Evolutionary conservation across 2,888 invertebrate genomes (phyloP).

Genomic region (Amblyjoppa fuscipennis): DNA sequence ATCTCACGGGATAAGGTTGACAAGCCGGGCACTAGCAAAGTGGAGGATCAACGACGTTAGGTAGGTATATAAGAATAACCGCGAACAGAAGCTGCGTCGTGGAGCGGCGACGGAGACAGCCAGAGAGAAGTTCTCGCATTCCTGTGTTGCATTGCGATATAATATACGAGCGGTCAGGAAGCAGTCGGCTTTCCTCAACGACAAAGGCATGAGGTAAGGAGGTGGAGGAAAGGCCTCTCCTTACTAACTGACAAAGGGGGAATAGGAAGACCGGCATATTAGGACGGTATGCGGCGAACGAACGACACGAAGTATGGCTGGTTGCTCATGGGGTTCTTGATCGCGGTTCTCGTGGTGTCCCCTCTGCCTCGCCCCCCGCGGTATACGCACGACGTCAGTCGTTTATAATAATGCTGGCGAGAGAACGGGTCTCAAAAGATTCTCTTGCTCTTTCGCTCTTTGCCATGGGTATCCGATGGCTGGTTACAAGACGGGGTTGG

Average conservation of each 20-base stretch:
- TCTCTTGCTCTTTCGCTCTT: constrained; percentile 44
- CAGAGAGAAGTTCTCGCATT: constrained; percentile 71
- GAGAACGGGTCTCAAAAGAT: constrained; percentile 46
- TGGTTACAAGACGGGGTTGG: not conserved
- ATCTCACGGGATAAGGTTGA: constrained; percentile 10
- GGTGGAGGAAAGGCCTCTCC: constrained; percentile 42
- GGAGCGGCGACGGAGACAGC: constrained; percentile 67
- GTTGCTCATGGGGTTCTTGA: constrained; percentile 53
- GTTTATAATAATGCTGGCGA: constrained; percentile 78
- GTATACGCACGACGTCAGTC: constrained; percentile 63
- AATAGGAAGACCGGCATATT: constrained; percentile 82
- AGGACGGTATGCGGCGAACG: constrained; percentile 82
- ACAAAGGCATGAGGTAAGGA: constrained; percentile 77
- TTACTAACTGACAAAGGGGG: constrained; percentile 78
- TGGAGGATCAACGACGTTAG: constrained; percentile 45
- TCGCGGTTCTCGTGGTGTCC: constrained; percentile 49
- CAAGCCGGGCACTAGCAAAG: constrained; percentile 42
- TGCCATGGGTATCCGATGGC: constrained; percentile 3
- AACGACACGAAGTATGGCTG: constrained; percentile 63
- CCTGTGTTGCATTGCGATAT: constrained; percentile 81
- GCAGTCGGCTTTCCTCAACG: constrained; percentile 82
- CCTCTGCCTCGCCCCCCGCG: constrained; percentile 55
- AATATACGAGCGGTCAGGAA: constrained; percentile 82
- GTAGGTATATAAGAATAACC: constrained; percentile 21
- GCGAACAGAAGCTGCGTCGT: constrained; percentile 56